Evolutionary conservation across 2,797 vertebrate species (phyloP).

Genomic region (Malacoctenus gilli): DNA sequence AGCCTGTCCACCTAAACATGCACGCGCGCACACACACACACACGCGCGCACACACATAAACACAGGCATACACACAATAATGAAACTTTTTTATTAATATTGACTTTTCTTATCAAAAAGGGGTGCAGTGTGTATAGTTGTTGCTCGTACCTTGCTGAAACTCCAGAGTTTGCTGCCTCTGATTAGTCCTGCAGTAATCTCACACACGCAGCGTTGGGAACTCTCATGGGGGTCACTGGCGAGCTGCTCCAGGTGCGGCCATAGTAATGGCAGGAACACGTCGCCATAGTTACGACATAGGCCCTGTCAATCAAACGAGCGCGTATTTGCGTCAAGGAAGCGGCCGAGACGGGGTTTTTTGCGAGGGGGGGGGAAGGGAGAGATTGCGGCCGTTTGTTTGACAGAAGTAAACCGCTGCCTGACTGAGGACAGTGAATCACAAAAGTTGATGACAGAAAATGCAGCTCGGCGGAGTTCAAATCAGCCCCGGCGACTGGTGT

Average conservation of each 20-base stretch:
- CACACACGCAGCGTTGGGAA: conserved; percentile 93
- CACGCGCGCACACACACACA: not conserved
- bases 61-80: conserved; percentile 52
- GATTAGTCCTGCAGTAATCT: conserved; percentile 96
- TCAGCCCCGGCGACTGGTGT: conserved; percentile 25
- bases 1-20: conserved; percentile 87
- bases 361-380: conserved; percentile 18
- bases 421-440: conserved; percentile 49
- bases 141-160: conserved; percentile 76
- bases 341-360: conserved; percentile 7
- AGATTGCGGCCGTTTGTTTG: conserved; percentile 40
- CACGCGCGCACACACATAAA: conserved; percentile 6
- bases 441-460: conserved; percentile 47
- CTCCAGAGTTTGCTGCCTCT: conserved; percentile 96
- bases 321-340: conserved; percentile 11
- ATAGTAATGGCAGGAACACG: conserved; percentile 89
- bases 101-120: conserved; percentile 68
- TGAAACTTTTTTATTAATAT: conserved; percentile 68
- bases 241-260: conserved; percentile 91
- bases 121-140: conserved; percentile 19
- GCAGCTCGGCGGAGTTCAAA: conserved; percentile 20
- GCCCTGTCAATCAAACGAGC: conserved; percentile 81
- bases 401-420: conserved; percentile 21
- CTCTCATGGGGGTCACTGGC: conserved; percentile 93
- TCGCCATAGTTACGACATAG: conserved; percentile 96